These are phyloP conservation scores for Epizoanthus scotinus DNA, from an alignment of 92 coral and sea anemone species.

Conservation along the genomic window DNA sequence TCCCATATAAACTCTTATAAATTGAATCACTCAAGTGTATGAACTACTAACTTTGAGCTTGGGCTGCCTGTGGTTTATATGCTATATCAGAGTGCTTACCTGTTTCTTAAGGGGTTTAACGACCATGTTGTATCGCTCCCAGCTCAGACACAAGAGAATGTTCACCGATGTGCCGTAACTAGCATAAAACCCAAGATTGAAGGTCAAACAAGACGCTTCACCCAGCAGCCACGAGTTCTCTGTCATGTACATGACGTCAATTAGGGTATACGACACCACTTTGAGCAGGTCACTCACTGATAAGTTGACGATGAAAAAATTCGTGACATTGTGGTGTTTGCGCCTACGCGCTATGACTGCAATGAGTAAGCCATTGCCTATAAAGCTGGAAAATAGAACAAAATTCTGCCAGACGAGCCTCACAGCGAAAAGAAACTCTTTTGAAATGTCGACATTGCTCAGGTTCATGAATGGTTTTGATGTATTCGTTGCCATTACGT, in stretches of 20 bases:
- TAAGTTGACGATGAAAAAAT: neutral
- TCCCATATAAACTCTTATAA: too few species aligned
- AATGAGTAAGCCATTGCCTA: conserved; percentile 8
- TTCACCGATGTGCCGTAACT: neutral
- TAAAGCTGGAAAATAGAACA: neutral
- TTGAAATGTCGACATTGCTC: neutral
- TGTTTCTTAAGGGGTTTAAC: conserved; percentile 5
- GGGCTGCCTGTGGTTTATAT: too few species aligned
- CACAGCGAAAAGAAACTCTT: neutral
- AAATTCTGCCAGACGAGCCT: neutral
- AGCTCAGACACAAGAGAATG: conserved; percentile 1
- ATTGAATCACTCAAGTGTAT: too few species aligned
- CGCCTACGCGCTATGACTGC: neutral
- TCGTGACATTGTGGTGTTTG: conserved; percentile 15
- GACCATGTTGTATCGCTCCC: conserved; percentile 16
- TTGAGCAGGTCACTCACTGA: conserved; percentile 23
- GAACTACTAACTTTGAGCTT: too few species aligned
- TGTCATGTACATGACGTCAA: conserved; percentile 3
- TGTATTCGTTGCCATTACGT: neutral
- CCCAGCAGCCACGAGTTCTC: conserved; percentile 4
- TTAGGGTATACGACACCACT: neutral
- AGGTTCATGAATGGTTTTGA: neutral
- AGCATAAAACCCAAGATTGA: neutral
- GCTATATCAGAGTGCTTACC: neutral
- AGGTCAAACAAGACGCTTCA: neutral